Conservation (phyloP, 2,113 vertebrate species). For the Amphiprion percula region DNA sequence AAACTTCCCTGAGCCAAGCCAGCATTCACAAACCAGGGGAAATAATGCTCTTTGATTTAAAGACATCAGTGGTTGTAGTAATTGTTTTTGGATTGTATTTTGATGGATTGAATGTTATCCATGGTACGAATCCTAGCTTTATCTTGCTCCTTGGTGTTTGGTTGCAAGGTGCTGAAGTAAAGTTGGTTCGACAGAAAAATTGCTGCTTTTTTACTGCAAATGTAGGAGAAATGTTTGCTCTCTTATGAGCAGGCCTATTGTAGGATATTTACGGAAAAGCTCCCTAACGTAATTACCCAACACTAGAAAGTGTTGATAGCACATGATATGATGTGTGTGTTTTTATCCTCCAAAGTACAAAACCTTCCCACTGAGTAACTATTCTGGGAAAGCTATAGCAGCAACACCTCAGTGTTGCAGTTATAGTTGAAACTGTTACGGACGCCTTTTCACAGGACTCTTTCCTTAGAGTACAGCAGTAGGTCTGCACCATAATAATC, state of each 20-base stretch:
- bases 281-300: constrained; percentile 18
- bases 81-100: constrained; percentile 21
- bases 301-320: constrained; percentile 21
- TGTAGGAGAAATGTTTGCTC: constrained; percentile 1
- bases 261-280: constrained; percentile 16
- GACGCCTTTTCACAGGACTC: not conserved
- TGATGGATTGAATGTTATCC: constrained; percentile 19
- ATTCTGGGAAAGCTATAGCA: constrained; percentile 38
- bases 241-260: not conserved
- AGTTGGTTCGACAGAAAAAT: not conserved
- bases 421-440: constrained; percentile 28
- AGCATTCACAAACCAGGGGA: constrained; percentile 21
- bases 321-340: not conserved
- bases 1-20: constrained; percentile 39
- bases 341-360: constrained; percentile 26
- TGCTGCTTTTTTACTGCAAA: not conserved
- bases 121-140: not conserved
- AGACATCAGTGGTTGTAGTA: not conserved
- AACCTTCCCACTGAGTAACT: constrained; percentile 40
- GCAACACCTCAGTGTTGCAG: constrained; percentile 26
- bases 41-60: constrained; percentile 34
- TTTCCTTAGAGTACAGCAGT: not conserved
- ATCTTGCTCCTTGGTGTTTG: not conserved
- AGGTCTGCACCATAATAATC: not conserved
- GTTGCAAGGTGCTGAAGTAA: not conserved